A percentile compares a stretch with the other conserved stretches of the same genome.
Conservation (phyloP, 92 coral and sea anemone species). For the Actinernus sp. region DNA sequence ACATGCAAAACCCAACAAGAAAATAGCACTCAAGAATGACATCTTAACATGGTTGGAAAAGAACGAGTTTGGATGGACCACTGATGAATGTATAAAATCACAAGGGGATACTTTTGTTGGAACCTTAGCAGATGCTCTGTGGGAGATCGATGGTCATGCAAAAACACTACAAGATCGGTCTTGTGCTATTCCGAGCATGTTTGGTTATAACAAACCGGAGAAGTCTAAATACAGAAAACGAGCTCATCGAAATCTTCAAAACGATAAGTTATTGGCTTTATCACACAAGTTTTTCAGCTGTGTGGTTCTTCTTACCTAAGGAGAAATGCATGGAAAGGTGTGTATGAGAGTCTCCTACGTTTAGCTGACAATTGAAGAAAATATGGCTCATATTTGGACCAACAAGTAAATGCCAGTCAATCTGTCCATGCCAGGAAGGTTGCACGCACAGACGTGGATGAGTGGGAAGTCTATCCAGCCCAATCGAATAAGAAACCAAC, state of each 20-base stretch:
- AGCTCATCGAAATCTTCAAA: constrained; percentile 42
- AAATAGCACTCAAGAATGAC: constrained; percentile 52
- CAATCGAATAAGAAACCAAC: constrained; percentile 30
- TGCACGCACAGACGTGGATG: constrained; percentile 49
- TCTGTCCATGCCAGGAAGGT: constrained; percentile 27
- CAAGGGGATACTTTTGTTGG: constrained; percentile 42
- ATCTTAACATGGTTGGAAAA: constrained; percentile 58
- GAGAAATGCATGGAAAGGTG: constrained; percentile 58
- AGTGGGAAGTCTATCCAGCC: too few relatives aligned
- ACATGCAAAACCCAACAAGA: constrained; percentile 18
- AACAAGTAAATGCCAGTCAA: constrained; percentile 29
- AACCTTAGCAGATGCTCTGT: constrained; percentile 34
- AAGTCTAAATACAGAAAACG: constrained; percentile 59
- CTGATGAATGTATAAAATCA: constrained; percentile 23
- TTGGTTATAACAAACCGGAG: constrained; percentile 57
- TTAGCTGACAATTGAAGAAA: constrained; percentile 59
- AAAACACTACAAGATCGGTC: constrained; percentile 31
- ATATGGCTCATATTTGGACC: constrained; percentile 50
- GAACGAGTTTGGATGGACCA: constrained; percentile 65
- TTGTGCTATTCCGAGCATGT: constrained; percentile 46
- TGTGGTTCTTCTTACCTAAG: constrained; percentile 50
- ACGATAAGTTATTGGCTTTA: constrained; percentile 39
- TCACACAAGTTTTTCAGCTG: constrained; percentile 53
- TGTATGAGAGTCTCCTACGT: constrained; percentile 43
- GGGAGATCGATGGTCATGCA: constrained; percentile 59